Conservation (phyloP, 2,113 vertebrate genomes). For the Protobothrops flavoviridis region DNA sequence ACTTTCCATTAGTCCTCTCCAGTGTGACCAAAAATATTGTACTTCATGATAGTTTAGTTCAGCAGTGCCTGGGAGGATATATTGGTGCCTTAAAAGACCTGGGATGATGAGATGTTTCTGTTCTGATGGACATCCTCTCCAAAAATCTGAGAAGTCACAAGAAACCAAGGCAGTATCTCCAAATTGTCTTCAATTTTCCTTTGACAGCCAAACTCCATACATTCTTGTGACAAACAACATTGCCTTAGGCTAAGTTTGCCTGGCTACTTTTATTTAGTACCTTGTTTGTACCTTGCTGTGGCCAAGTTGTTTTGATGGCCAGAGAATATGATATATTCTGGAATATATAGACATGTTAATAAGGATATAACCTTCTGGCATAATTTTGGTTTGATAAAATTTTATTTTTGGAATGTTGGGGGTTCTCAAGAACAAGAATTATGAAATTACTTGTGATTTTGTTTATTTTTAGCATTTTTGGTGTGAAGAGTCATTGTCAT, state of each 20-base stretch:
- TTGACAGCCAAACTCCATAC: neutral
- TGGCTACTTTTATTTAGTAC: neutral
- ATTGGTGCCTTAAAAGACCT: neutral
- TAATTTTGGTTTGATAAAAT: neutral
- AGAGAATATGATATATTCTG: neutral
- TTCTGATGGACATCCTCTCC: neutral
- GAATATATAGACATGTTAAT: neutral
- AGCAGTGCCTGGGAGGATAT: neutral
- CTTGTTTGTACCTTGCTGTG: neutral
- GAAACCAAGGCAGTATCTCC: neutral
- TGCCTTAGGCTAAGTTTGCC: neutral
- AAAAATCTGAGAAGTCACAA: neutral
- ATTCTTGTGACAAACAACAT: neutral
- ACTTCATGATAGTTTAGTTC: neutral
- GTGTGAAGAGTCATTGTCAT: neutral
- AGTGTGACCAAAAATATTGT: neutral
- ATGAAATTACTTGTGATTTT: neutral
- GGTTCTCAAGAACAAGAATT: neutral
- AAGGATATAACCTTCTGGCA: neutral
- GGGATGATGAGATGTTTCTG: neutral
- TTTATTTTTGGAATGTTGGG: neutral
- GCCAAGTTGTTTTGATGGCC: neutral
- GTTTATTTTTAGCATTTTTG: neutral
- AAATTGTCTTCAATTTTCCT: neutral
- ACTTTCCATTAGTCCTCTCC: neutral